Percentiles rank a stretch among this genome's conserved stretches.
Conservation (phyloP, 2,888 invertebrate genomes). For the Strigamia crassipes region DNA sequence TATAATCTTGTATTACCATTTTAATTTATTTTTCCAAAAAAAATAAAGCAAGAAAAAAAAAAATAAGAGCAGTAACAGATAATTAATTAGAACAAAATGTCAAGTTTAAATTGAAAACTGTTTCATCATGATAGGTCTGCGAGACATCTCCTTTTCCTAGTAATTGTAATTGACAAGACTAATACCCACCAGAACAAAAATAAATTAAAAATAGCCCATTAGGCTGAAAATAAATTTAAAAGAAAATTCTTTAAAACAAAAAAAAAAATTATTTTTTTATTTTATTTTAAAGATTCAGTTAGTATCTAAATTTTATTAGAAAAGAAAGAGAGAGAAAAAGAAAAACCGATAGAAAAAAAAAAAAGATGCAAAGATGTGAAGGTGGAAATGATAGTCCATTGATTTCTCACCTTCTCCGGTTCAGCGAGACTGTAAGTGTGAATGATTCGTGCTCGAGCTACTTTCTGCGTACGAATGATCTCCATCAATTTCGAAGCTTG, state of each 20-base stretch:
- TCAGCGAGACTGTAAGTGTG: conserved; percentile 44
- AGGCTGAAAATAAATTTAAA: neutral
- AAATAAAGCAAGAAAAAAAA: neutral
- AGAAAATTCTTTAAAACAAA: too few relatives aligned
- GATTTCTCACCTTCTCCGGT: conserved; percentile 41
- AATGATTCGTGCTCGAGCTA: conserved; percentile 46
- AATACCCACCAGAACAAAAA: neutral
- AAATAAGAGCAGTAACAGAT: neutral
- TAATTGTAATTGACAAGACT: neutral
- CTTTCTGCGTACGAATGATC: conserved; percentile 46
- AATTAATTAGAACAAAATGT: neutral
- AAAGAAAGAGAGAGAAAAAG: neutral
- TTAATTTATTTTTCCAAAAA: neutral
- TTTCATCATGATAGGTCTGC: neutral
- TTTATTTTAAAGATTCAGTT: neutral
- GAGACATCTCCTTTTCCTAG: neutral
- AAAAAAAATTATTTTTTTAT: neutral
- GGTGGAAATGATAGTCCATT: conserved; percentile 4
- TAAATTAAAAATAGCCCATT: conserved; percentile 1
- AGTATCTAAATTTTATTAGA: neutral
- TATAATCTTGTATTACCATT: neutral
- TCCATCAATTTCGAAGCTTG: conserved; percentile 48
- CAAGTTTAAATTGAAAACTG: neutral
- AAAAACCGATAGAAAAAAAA: too few relatives aligned
- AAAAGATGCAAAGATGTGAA: neutral